A percentile compares a stretch with the other conserved stretches of the same genome.
These are phyloP conservation scores for Ariopsis seemanni DNA, from an alignment of 2,113 vertebrate species.

Conservation along the genomic window DNA sequence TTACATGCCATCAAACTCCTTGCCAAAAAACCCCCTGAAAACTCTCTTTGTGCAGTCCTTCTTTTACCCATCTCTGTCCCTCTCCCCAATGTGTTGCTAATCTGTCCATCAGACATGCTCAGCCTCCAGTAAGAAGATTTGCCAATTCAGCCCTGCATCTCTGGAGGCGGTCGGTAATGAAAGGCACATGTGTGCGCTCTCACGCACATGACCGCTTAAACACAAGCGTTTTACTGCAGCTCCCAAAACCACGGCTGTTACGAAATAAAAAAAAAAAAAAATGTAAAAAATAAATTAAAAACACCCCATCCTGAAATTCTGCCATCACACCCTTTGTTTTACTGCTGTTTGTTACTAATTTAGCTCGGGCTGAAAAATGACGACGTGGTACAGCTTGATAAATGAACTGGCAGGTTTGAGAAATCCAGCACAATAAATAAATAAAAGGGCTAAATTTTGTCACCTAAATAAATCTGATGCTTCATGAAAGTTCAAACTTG, in stretches of 20 bases:
- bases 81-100: slow-evolving; percentile 69
- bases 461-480: neutral
- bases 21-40: neutral
- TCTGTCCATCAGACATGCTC: slow-evolving; percentile 76
- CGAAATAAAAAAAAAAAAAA: neutral
- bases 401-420: neutral
- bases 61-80: neutral
- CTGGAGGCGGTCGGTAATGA: slow-evolving; percentile 80
- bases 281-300: neutral
- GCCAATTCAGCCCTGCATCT: slow-evolving; percentile 80
- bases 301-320: neutral
- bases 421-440: neutral
- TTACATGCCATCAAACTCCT: neutral
- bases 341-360: neutral
- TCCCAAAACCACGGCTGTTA: neutral
- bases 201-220: slow-evolving; percentile 65
- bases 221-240: slow-evolving; percentile 35
- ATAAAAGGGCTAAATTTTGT: neutral
- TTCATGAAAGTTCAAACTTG: neutral
- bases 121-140: slow-evolving; percentile 79
- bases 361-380: neutral
- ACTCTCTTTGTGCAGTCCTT: neutral
- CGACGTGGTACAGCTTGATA: neutral
- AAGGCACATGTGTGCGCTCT: slow-evolving; percentile 78
- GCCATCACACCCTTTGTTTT: neutral